Base-by-base conservation (phyloP, 1,140 invertebrate genomes). In the Calephelis nemesis region DNA sequence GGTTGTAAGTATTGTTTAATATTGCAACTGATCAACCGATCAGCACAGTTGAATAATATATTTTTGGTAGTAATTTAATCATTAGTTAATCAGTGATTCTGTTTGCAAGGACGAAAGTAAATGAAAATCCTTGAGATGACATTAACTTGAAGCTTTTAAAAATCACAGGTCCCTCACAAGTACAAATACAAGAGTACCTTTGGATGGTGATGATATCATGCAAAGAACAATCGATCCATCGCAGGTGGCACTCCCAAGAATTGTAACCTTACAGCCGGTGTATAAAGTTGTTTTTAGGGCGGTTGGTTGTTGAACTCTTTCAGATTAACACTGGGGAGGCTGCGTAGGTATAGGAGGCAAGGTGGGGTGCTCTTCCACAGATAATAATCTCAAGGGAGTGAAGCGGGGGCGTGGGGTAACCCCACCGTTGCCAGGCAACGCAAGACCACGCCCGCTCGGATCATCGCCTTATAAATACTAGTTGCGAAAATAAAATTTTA, bases 131-230 rank as follows among this genome's bases (percentile, higher is more conserved):
- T 30, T 30, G 30, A 30, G 30, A 30, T 30, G 30, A 30, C 3
- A 30, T 30, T 30, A 30, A 30, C 30, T 30, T 30, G 1, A 30
- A 96, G 6, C 6, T 3, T 45, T 45, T 45, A 45, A 45, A 7
- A 3, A 45, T 45, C 42, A 42, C 42, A 42, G 42, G 42, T 42
- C 5, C 5, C 0, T 42, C 5, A 8, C 4, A 42, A 42, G 42
- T 2, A 1, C 42, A 8, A 42, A 42, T 93, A 62, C 95, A 94
- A 85, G 93, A 93, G 72, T 94, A 94, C 87, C 94, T 92, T 69
- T 94, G 92, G 5, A 42, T 42, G 42, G 42, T 42, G 42, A 42
- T 42, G 42, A 42, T 42, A 5, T 42, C 42, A 42, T 42, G 42
- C 8, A 42, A 50, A 52, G 39, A 65, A 63, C 60, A 65, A 65